phyloP scores from a whole-genome alignment of 2,888 invertebrate species.

The Monochamus alternatus region DNA sequence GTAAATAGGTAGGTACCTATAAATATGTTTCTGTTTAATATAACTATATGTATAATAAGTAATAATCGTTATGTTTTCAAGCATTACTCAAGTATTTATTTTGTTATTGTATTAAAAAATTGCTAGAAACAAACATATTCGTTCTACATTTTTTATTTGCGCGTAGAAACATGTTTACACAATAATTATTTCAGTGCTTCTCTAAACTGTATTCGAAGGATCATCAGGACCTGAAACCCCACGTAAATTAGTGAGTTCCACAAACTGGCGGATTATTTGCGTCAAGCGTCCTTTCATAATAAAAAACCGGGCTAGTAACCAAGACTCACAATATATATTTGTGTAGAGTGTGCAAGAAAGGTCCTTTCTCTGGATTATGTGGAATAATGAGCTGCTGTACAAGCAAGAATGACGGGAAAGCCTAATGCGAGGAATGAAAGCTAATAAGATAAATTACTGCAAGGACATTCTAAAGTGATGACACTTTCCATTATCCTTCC shows the following conservation, averaged over 20 bases:
- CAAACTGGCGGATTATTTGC: background rate
- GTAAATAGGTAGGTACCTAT: too few relatives aligned
- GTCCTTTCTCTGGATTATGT: slow-evolving; percentile 37
- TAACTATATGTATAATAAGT: too few relatives aligned
- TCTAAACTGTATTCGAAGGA: background rate
- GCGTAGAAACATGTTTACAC: too few relatives aligned
- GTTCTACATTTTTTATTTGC: too few relatives aligned
- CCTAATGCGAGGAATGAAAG: slow-evolving; percentile 58
- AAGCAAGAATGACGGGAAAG: slow-evolving; percentile 52
- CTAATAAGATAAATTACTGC: slow-evolving; percentile 63
- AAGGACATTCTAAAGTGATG: slow-evolving; percentile 59
- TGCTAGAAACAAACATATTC: too few relatives aligned
- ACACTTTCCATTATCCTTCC: slow-evolving; percentile 60
- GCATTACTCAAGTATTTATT: too few relatives aligned
- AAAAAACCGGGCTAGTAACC: slow-evolving; percentile 19
- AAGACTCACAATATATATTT: slow-evolving; percentile 13
- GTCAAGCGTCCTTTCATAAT: slow-evolving; percentile 7
- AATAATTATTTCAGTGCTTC: too few relatives aligned
- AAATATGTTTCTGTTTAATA: too few relatives aligned
- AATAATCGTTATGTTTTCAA: too few relatives aligned
- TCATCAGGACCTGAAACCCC: background rate
- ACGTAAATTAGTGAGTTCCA: background rate
- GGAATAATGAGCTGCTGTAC: slow-evolving; percentile 36
- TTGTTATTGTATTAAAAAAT: too few relatives aligned
- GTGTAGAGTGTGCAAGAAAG: slow-evolving; percentile 32